These are phyloP conservation scores for Eurois occulta DNA, from an alignment of 2,888 invertebrate species.

Conservation along the genomic window DNA sequence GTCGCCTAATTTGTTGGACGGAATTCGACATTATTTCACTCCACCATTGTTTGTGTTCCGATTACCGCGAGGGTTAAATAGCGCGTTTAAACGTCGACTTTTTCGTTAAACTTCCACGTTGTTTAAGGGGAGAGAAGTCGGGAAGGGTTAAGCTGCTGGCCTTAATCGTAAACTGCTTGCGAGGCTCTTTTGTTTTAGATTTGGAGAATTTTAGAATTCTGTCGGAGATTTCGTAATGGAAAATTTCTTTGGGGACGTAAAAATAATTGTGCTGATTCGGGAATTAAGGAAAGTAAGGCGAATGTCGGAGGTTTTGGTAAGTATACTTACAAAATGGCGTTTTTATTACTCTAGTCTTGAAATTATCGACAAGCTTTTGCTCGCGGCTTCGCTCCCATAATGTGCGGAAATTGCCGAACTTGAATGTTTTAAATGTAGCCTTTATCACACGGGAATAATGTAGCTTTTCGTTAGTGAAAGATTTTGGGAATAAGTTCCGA, in stretches of 20 bases:
- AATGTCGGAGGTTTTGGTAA: constrained; percentile 9
- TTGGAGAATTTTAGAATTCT: constrained; percentile 71
- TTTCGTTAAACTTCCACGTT: constrained; percentile 85
- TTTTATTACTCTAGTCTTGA: background rate
- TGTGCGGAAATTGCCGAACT: too few relatives aligned
- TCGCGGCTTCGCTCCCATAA: too few relatives aligned
- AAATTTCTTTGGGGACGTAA: constrained; percentile 59
- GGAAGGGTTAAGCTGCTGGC: constrained; percentile 84
- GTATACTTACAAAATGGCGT: background rate
- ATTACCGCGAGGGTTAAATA: constrained; percentile 88
- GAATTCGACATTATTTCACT: constrained; percentile 88
- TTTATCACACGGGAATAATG: too few relatives aligned
- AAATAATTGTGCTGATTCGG: constrained; percentile 58
- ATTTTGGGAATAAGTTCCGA: too few relatives aligned
- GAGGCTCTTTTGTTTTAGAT: constrained; percentile 80
- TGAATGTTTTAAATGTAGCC: too few relatives aligned
- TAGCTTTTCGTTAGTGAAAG: too few relatives aligned
- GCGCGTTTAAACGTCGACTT: constrained; percentile 86
- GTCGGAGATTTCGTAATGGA: constrained; percentile 65
- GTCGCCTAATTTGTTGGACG: constrained; percentile 88
- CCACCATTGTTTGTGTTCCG: constrained; percentile 88
- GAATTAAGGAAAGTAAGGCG: constrained; percentile 47
- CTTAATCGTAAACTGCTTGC: constrained; percentile 85
- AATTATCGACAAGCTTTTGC: background rate
- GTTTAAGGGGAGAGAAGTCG: constrained; percentile 83